phyloP scores from a whole-genome alignment of 2,113 vertebrate genomes.

The Antigone vipio region DNA sequence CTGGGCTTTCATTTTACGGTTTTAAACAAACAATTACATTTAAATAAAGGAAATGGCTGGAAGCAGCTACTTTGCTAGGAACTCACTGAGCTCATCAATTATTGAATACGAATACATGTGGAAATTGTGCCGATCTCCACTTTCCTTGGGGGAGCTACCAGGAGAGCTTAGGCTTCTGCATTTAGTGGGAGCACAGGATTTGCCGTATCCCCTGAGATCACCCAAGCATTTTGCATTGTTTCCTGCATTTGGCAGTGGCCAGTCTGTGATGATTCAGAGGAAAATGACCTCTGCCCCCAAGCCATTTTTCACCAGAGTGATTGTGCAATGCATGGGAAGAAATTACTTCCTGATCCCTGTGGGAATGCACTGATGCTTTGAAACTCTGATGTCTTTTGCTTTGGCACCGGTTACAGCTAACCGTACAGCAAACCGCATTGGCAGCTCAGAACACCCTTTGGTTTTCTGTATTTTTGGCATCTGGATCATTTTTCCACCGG shows the following conservation, averaged over 20 bases:
- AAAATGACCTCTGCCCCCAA: not conserved
- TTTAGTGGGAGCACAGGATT: not conserved
- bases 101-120: not conserved
- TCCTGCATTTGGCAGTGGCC: not conserved
- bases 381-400: not conserved
- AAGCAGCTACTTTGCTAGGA: constrained; percentile 1
- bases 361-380: not conserved
- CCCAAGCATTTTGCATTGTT: not conserved
- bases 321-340: not conserved
- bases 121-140: not conserved
- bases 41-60: constrained; percentile 33
- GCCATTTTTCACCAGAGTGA: constrained; percentile 9
- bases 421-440: not conserved
- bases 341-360: not conserved
- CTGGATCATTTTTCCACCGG: not conserved
- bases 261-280: not conserved
- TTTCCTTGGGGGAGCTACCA: not conserved
- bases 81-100: constrained; percentile 19
- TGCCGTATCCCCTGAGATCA: not conserved
- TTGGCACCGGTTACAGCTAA: not conserved
- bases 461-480: not conserved
- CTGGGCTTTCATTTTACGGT: not conserved
- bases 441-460: not conserved
- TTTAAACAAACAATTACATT: constrained; percentile 28
- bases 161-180: not conserved